These are phyloP conservation scores for Leuciscus waleckii DNA, from an alignment of 2,797 vertebrate species.

Conservation along the genomic window DNA sequence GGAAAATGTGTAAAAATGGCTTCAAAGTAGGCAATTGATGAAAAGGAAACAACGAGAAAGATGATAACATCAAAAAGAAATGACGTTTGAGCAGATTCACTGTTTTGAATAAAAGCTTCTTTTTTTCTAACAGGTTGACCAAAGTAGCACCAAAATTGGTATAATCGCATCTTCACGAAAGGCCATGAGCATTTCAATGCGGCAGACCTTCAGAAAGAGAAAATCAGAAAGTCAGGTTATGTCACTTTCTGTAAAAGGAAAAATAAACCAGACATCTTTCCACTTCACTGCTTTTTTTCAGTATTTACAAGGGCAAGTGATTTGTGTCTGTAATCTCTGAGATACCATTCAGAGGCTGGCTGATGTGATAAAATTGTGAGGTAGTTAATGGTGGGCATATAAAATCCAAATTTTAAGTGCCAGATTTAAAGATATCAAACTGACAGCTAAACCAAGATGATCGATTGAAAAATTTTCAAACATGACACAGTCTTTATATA, in stretches of 20 bases:
- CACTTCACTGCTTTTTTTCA: not conserved
- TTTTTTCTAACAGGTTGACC: slow-evolving; percentile 16
- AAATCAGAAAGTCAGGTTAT: not conserved
- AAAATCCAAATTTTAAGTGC: not conserved
- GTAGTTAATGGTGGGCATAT: not conserved
- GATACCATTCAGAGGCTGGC: not conserved
- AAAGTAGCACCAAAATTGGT: slow-evolving; percentile 60
- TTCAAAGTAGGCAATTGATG: not conserved
- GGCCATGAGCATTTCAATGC: slow-evolving; percentile 3
- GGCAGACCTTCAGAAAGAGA: not conserved
- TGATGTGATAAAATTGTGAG: not conserved
- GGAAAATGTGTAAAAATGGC: not conserved
- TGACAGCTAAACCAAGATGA: not conserved
- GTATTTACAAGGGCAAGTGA: not conserved
- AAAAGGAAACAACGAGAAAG: not conserved
- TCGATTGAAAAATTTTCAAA: not conserved
- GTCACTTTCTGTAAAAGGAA: not conserved
- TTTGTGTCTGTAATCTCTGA: not conserved
- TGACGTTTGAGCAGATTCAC: not conserved
- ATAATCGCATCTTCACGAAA: slow-evolving; percentile 49
- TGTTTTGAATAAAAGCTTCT: not conserved
- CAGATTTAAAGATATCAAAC: not conserved
- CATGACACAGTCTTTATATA: not conserved
- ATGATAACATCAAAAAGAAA: not conserved
- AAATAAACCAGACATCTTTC: too few species aligned